These are phyloP conservation scores for Chelon labrosus DNA, from an alignment of 2,797 vertebrate species.

Conservation along the genomic window DNA sequence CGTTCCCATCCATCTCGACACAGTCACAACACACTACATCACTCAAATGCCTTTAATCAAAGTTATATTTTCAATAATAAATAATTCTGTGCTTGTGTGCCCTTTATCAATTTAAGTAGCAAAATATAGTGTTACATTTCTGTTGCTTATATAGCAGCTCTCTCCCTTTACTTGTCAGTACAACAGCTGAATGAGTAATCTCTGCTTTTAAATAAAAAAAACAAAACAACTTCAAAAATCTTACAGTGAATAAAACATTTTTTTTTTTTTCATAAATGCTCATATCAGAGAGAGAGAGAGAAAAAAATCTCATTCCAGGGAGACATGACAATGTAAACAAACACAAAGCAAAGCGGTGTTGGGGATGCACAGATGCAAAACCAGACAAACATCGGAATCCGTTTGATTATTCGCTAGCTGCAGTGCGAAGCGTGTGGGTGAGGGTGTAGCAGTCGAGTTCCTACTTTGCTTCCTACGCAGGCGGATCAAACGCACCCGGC, in stretches of 20 bases:
- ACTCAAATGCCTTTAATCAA: slow-evolving; percentile 84
- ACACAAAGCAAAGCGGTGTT: slow-evolving; percentile 64
- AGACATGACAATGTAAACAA: slow-evolving; percentile 48
- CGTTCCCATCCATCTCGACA: slow-evolving; percentile 62
- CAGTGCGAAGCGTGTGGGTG: slow-evolving; percentile 17
- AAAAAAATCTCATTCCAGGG: slow-evolving; percentile 54
- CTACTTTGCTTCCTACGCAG: slow-evolving; percentile 16
- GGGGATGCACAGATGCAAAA: slow-evolving; percentile 88
- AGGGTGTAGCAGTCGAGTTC: slow-evolving; percentile 5
- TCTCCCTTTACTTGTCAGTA: slow-evolving; percentile 68
- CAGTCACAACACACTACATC: slow-evolving; percentile 87
- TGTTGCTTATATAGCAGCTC: slow-evolving; percentile 54
- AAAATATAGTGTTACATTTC: slow-evolving; percentile 88
- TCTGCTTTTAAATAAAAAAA: slow-evolving; percentile 34
- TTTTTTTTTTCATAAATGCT: slow-evolving; percentile 37
- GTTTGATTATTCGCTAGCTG: slow-evolving; percentile 13
- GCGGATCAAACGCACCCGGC: slow-evolving; percentile 33
- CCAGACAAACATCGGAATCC: slow-evolving; percentile 52
- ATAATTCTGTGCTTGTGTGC: slow-evolving; percentile 92
- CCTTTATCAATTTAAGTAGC: slow-evolving; percentile 91
- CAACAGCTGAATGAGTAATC: slow-evolving; percentile 66
- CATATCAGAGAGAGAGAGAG: slow-evolving; percentile 28
- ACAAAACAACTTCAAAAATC: slow-evolving; percentile 29
- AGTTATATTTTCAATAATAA: slow-evolving; percentile 86
- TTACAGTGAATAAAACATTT: slow-evolving; percentile 51